Evolutionary conservation across 1,140 invertebrate species (phyloP).

Genomic region (Brachionus manjavacas): DNA sequence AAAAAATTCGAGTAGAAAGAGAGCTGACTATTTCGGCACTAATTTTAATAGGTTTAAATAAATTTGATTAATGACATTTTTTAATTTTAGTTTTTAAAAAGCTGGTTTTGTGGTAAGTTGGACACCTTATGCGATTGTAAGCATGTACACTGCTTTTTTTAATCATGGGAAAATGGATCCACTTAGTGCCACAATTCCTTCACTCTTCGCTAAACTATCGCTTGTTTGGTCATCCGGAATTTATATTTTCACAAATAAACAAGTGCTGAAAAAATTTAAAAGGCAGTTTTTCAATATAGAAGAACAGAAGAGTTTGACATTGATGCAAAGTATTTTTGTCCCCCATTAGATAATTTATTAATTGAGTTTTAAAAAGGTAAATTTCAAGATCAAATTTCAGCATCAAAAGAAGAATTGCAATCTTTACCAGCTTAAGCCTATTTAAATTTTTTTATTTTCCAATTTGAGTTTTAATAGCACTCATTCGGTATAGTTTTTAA

Average conservation of each 20-base stretch:
- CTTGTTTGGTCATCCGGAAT: constrained; percentile 30
- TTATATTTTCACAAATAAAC: not conserved
- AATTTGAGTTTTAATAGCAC: no score
- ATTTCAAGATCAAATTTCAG: no score
- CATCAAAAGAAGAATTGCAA: no score
- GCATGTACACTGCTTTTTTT: constrained; percentile 5
- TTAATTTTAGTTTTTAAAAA: no score
- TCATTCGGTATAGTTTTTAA: no score
- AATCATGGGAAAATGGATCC: not conserved
- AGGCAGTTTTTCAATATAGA: not conserved
- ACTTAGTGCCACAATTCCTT: not conserved
- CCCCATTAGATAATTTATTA: no score
- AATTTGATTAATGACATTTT: no score
- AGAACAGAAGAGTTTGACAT: not conserved
- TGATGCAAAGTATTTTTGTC: no score
- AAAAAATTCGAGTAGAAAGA: constrained; percentile 10
- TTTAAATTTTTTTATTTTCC: no score
- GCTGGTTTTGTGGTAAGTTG: constrained; percentile 13
- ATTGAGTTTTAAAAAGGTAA: no score
- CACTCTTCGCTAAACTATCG: constrained; percentile 20
- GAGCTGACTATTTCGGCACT: not conserved
- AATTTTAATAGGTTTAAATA: not conserved
- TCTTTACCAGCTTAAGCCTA: no score
- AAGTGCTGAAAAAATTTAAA: not conserved
- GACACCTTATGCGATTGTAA: constrained; percentile 36